Evolutionary conservation across 2,888 invertebrate genomes (phyloP), one percentile per base, ranked within the genome.

Genomic region (Abrostola triplasia): DNA sequence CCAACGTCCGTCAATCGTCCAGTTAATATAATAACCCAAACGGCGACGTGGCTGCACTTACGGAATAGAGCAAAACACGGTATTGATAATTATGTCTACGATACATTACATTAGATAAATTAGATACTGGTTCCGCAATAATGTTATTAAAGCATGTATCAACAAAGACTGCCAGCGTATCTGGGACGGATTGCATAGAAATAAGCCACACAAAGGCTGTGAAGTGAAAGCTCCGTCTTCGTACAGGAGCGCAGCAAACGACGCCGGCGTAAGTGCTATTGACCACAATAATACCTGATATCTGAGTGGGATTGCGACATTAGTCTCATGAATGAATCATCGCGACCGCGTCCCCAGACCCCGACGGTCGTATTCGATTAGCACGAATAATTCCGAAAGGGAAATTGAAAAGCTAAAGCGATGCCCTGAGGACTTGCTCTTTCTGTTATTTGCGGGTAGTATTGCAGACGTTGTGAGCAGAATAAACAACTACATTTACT

Each of bases 361-460:
- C 88, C 84, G 85, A 76, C 87, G 91, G 91, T 92, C 91, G 92
- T 92, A 92, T 92, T 93, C 93, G 93, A 94, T 94, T 94, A 94
- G 92, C 88, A 90, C 91, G 90, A 93, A 93, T 94, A 92, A 94
- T 94, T 92, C 92, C 90, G 92, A 94, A 94, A 94, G 93, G 94
- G 94, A 94, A 94, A 94, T 94, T 94, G 94, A 94, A 94, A 93
- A 93, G 93, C 93, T 92, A 90, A 91, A 92, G 92, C 91, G 92
- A 92, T 92, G 90, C 93, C 93, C 93, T 83, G 85, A 93, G 94
- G 94, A 93, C 89, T 92, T 91, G 93, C 93, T 93, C 93, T 93
- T 93, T 93, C 93, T 93, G 91, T 92, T 93, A 93, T 92, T 93
- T 92, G 93, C 89, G 92, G 92, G 85, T 86, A 87, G 88, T 86